A percentile compares a stretch with the other conserved stretches of the same genome.
These are phyloP conservation scores for Malthinus flaveolus DNA, from an alignment of 2,888 invertebrate genomes.

Conservation along the genomic window DNA sequence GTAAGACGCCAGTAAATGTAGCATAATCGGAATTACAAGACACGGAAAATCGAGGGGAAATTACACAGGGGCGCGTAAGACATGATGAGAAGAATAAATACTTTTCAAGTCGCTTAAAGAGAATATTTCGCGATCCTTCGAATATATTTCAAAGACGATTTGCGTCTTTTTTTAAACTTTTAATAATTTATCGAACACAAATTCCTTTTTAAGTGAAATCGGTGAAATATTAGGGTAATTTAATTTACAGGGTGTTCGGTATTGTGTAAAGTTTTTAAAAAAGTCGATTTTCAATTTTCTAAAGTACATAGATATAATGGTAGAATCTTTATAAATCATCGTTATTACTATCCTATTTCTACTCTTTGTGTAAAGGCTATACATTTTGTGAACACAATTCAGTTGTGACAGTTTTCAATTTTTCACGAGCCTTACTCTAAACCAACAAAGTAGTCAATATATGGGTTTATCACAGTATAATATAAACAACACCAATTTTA, in stretches of 20 bases:
- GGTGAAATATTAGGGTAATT: neutral
- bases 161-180: neutral
- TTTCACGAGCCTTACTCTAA: conserved; percentile 18
- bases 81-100: conserved; percentile 16
- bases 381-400: conserved; percentile 24
- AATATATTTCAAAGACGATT: conserved; percentile 6
- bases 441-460: conserved; percentile 23
- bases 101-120: conserved; percentile 16
- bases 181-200: too few species aligned
- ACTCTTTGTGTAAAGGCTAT: conserved; percentile 19
- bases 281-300: conserved; percentile 19
- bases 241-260: neutral
- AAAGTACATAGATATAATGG: conserved; percentile 20
- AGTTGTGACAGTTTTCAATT: conserved; percentile 23
- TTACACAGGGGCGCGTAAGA: conserved; percentile 16
- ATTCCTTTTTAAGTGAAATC: too few species aligned
- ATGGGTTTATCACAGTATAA: conserved; percentile 15
- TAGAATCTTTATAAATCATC: conserved; percentile 23
- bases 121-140: conserved; percentile 8
- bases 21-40: conserved; percentile 20
- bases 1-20: conserved; percentile 23
- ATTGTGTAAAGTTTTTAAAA: neutral
- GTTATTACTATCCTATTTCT: conserved; percentile 20
- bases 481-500: neutral
- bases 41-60: conserved; percentile 13